Conservation (phyloP, 2,113 vertebrate genomes). For the Gila orcuttii region DNA sequence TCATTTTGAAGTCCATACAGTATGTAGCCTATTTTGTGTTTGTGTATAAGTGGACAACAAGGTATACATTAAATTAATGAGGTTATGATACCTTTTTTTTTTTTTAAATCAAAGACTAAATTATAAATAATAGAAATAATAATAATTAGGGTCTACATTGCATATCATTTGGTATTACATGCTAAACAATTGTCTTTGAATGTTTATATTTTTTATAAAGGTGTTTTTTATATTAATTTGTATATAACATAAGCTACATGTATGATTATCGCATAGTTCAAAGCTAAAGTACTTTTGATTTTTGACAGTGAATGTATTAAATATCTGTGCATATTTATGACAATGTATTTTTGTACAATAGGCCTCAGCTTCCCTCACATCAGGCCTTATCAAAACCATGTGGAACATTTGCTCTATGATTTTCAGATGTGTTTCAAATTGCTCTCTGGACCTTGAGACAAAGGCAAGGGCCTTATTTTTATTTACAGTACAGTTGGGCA, state of each 20-base stretch:
- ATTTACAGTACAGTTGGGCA: constrained; percentile 46
- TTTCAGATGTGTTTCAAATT: constrained; percentile 71
- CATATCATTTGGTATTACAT: neutral
- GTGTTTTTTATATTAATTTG: neutral
- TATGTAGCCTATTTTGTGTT: neutral
- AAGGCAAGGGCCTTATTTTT: constrained; percentile 59
- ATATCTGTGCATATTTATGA: constrained; percentile 19
- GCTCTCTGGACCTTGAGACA: constrained; percentile 50
- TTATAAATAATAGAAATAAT: neutral
- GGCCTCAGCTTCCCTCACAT: constrained; percentile 11
- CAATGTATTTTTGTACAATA: constrained; percentile 28
- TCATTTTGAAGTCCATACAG: constrained; percentile 55
- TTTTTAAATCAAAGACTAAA: neutral
- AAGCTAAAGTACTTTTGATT: neutral
- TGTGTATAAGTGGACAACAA: neutral
- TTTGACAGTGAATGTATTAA: neutral
- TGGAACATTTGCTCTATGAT: constrained; percentile 64
- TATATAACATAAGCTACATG: neutral
- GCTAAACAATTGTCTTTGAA: neutral
- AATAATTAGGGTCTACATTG: neutral
- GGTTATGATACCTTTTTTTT: neutral
- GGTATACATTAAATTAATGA: neutral
- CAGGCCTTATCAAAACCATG: constrained; percentile 69
- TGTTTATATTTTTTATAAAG: neutral
- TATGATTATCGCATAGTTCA: neutral